Base-by-base conservation (phyloP, 2,888 invertebrate genomes). In the Rhagonycha fulva region DNA sequence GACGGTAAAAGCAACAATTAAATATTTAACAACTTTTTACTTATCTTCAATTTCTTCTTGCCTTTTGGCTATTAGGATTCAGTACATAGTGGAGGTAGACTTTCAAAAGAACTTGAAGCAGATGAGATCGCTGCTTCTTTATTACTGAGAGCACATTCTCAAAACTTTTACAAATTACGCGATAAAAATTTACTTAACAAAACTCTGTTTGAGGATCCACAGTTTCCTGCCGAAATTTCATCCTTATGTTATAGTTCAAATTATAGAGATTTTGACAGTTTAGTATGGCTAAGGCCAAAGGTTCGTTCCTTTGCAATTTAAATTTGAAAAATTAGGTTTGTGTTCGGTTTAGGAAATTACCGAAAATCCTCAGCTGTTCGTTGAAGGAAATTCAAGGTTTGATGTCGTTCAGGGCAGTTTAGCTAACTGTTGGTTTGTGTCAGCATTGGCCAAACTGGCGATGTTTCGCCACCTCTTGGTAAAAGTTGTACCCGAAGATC, bases 371-470 rank as follows among this genome's bases (percentile, higher is more conserved):
- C 93, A 96, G 85, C 92, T 98, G 78, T 98, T 99, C 87, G 95
- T 96, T 62, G 98, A 96, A 83, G 98, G 98, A 0, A 98, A 96
- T 87, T 96, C 97, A 24, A 92, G 99, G 72, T 99, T 99, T 89
- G 99, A 99, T 88, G 97, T 99, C 1, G 96, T 97, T 83, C 99
- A 99, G 88, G 98, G 98, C 72, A 98, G 98, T 89, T 88, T 98
- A 23, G 98, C 98, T 4, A 98, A 99, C 87, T 98, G 98, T 87
- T 99, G 98, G 98, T 89, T 98, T 9, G 89, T 98, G 74, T 98
- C 98, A 0, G 99, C 99, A 5, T 94, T 97, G 0, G 98, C 98
- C 11, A 97, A 97, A 88, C 89, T 99, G 28, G 98, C 98, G 0
- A 90, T 98, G 83, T 94, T 96, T 85, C 91, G 92, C 78, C 90